Conservation (phyloP, 2,113 vertebrate genomes). For the Salvelinus fontinalis region DNA sequence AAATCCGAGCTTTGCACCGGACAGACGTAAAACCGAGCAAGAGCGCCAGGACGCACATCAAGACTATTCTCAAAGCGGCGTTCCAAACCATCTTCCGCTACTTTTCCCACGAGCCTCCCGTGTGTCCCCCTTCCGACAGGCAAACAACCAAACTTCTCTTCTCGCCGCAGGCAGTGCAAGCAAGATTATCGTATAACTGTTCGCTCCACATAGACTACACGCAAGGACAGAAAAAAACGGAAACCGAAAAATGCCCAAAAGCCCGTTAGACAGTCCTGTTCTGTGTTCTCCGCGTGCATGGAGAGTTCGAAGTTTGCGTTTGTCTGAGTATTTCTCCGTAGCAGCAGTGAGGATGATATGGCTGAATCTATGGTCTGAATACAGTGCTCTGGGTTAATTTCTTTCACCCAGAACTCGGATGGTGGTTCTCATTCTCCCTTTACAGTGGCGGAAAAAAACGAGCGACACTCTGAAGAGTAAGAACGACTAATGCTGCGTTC, state of each 20-base stretch:
- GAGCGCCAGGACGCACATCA: constrained; percentile 83
- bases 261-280: constrained; percentile 35
- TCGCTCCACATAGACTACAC: constrained; percentile 37
- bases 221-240: constrained; percentile 18
- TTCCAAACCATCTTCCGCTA: constrained; percentile 81
- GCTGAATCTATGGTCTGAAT: constrained; percentile 32
- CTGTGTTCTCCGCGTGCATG: constrained; percentile 62
- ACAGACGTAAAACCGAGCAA: constrained; percentile 82
- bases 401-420: constrained; percentile 62
- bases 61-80: constrained; percentile 75
- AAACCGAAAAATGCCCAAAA: constrained; percentile 48
- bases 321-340: constrained; percentile 32
- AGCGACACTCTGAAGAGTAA: constrained; percentile 73
- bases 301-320: constrained; percentile 68
- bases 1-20: constrained; percentile 87
- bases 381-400: constrained; percentile 57
- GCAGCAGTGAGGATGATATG: constrained; percentile 57
- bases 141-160: constrained; percentile 78
- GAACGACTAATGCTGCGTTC: constrained; percentile 57
- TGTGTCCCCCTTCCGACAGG: constrained; percentile 57
- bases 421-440: constrained; percentile 65
- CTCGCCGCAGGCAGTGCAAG: constrained; percentile 48
- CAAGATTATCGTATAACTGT: constrained; percentile 74
- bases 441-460: constrained; percentile 77
- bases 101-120: constrained; percentile 59